Evolutionary conservation across 2,113 vertebrate species (phyloP).

Genomic region (Galeopterus variegatus): DNA sequence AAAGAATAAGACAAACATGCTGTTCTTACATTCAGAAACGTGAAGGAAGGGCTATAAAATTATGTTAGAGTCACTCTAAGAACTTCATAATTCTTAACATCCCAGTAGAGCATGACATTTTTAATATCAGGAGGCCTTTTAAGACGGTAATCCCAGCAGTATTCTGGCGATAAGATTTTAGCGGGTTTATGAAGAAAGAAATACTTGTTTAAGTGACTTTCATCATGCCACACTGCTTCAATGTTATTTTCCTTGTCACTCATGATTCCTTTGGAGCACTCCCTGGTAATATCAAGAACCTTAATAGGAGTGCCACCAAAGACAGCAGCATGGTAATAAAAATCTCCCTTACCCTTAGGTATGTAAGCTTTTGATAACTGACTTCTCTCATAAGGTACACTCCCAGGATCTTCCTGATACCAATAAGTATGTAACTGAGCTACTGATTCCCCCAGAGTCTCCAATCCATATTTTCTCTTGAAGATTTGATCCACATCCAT

Average conservation of each 20-base stretch:
- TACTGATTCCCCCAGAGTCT: constrained; percentile 77
- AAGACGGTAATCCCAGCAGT: background rate
- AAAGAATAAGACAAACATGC: background rate
- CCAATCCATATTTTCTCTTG: constrained; percentile 65
- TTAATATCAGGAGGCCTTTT: background rate
- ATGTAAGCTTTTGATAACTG: constrained; percentile 82
- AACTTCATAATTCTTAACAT: background rate
- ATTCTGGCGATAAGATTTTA: constrained; percentile 76
- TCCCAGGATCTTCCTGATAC: constrained; percentile 30
- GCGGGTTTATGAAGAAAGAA: constrained; percentile 75
- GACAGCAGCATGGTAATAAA: constrained; percentile 87
- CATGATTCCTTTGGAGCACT: constrained; percentile 83
- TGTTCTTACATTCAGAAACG: constrained; percentile 2
- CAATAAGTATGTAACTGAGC: constrained; percentile 85
- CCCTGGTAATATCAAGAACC: constrained; percentile 80
- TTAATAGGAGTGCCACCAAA: constrained; percentile 85
- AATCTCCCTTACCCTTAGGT: constrained; percentile 84
- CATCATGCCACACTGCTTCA: constrained; percentile 89
- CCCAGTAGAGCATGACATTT: constrained; percentile 54
- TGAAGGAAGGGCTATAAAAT: background rate
- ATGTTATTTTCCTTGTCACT: constrained; percentile 81
- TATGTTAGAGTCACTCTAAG: background rate
- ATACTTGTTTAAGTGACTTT: constrained; percentile 83
- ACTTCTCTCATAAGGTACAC: constrained; percentile 84
- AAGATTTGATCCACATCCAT: constrained; percentile 84